Conservation (phyloP, 1,140 invertebrate genomes). For the Scylla paramamosain region DNA sequence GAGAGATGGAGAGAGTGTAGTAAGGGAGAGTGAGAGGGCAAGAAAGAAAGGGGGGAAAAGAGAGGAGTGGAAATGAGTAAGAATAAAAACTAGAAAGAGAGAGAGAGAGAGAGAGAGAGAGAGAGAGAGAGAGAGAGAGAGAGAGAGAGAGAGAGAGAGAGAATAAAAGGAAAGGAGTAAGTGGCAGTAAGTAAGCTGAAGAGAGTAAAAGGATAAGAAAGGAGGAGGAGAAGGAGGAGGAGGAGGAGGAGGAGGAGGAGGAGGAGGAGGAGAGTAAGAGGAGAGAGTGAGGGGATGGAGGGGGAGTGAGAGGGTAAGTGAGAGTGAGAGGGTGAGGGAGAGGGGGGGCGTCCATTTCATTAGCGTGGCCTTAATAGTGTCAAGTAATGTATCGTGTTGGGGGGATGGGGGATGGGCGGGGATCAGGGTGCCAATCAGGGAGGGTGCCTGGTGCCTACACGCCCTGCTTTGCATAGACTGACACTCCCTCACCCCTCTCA, state of each 20-base stretch:
- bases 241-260: too few species aligned
- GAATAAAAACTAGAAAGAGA: not conserved
- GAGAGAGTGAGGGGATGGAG: not conserved
- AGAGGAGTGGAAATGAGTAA: not conserved
- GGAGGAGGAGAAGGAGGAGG: not conserved
- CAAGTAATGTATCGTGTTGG: conserved; percentile 38
- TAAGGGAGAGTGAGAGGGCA: not conserved
- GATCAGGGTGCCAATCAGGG: conserved; percentile 28
- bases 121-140: not conserved
- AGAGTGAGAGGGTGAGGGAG: not conserved
- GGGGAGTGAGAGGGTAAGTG: not conserved
- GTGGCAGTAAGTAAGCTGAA: not conserved
- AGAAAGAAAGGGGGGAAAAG: not conserved
- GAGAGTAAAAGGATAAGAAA: not conserved
- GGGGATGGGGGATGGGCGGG: not conserved
- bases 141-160: not conserved
- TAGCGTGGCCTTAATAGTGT: conserved; percentile 55
- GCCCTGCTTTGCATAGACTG: conserved; percentile 39
- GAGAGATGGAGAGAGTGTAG: not conserved
- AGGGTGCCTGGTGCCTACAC: not conserved
- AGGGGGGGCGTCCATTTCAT: conserved; percentile 26
- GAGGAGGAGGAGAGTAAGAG: not conserved
- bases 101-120: not conserved
- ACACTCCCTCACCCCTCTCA: not conserved
- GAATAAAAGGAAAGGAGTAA: too few species aligned